Conservation (phyloP, 2,797 vertebrate species). For the Enteromius anoplus region DNA sequence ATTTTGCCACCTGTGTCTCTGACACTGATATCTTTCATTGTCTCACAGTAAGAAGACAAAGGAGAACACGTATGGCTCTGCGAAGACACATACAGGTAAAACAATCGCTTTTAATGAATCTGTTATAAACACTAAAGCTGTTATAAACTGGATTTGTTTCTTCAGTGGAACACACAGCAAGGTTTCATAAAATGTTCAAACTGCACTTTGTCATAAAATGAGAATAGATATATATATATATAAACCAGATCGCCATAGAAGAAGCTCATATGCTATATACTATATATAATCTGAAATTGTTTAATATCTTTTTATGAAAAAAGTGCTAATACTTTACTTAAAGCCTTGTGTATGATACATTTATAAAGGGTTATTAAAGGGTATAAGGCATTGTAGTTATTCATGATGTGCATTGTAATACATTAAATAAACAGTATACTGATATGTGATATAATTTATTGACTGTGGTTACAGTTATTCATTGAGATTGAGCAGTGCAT, state of each 20-base stretch:
- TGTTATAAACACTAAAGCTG: not conserved
- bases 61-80: constrained; percentile 75
- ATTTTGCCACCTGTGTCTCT: constrained; percentile 28
- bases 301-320: not conserved
- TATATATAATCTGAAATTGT: not conserved
- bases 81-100: constrained; percentile 78
- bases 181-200: not conserved
- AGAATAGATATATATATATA: not conserved
- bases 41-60: constrained; percentile 78
- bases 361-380: not conserved
- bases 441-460: too few species aligned
- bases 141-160: not conserved
- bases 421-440: not conserved
- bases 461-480: too few species aligned
- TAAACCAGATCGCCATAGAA: not conserved
- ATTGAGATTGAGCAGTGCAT: too few species aligned
- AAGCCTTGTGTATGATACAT: too few species aligned
- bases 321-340: not conserved
- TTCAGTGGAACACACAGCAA: not conserved
- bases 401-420: not conserved
- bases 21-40: constrained; percentile 26
- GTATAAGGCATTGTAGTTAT: not conserved
- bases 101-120: not conserved
- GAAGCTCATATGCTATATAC: too few species aligned
- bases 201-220: not conserved